Base-by-base conservation (phyloP, 2,113 vertebrate genomes). In the Sturnira hondurensis region DNA sequence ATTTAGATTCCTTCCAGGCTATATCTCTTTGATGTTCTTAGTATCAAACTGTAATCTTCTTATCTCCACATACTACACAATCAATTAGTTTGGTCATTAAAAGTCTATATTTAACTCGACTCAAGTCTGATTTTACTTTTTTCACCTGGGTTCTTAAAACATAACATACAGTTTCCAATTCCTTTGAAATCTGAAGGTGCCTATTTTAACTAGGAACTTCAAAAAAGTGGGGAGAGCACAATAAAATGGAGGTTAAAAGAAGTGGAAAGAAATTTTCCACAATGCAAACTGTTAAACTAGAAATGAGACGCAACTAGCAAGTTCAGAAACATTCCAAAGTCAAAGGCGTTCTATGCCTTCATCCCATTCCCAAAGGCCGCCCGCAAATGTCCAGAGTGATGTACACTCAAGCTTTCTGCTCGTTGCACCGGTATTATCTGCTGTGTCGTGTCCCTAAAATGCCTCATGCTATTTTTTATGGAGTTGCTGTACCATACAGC, bases 401-500 rank as follows among this genome's bases (percentile, higher is more conserved):
- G 68, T 41, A 47, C 26, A 56, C 65, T 54, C 45, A 38, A 33
- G 76, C 61, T 41, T 89, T 47, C 70, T 67, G 24, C 36, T 68
- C 6, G 1, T 84, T 10, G 3, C 17, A 19, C 2, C 17, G 19
- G 28, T 50, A 63, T 6, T 83, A 54, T 33, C 74, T 97, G 65
- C 31, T 95, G 47, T 67, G 74, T 68, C 71, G 16, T 43, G 94
- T 96, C 88, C 67, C 74, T 67, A 65, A 89, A 96, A 96, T 68
- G 96, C 15, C 77, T 82, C 68, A 41, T 50, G 33, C 78, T 94
- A 89, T 97, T 97, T 80, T 97, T 84, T 38, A 90, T 78, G 61
- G 76, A 92, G 70, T 93, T 92, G 95, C 81, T n/a, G n/a, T n/a
- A n/a, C 95, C 96, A 71, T 82, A 95, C 56, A 81, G 87, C 24